These are phyloP conservation scores for Brevimyrus niger DNA, from an alignment of 2,113 vertebrate species.

Conservation along the genomic window DNA sequence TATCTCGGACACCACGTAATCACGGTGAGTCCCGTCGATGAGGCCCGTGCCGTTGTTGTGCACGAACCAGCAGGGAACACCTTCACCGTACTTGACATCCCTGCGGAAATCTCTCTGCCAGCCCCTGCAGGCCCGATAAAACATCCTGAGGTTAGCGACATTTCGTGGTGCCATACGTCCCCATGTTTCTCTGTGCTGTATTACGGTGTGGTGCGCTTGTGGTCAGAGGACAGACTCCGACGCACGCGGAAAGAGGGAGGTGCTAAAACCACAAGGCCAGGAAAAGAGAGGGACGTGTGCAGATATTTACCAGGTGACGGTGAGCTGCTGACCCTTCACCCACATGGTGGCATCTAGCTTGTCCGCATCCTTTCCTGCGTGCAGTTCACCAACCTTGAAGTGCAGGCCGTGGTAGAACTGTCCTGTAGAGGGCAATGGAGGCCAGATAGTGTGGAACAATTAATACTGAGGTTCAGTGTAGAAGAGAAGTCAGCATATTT, in stretches of 20 bases:
- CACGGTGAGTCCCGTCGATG: constrained; percentile 62
- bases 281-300: neutral
- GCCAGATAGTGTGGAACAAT: neutral
- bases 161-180: neutral
- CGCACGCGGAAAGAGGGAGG: neutral
- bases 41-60: constrained; percentile 79
- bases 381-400: constrained; percentile 73
- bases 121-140: constrained; percentile 63
- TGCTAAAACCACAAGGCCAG: neutral
- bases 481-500: neutral
- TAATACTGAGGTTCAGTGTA: neutral
- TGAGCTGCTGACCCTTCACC: constrained; percentile 76
- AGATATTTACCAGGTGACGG: constrained; percentile 76
- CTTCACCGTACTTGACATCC: constrained; percentile 52
- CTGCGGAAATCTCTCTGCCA: constrained; percentile 81
- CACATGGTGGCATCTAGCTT: constrained; percentile 87
- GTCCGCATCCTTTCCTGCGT: constrained; percentile 64
- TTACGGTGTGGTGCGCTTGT: neutral
- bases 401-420: constrained; percentile 82
- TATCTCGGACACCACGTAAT: neutral
- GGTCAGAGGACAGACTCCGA: neutral
- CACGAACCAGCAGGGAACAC: constrained; percentile 84
- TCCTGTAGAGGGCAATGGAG: constrained; percentile 55
- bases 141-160: neutral
- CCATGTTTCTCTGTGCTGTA: neutral